phyloP scores from a whole-genome alignment of 2,888 invertebrate species.

The Brassicogethes aeneus region DNA sequence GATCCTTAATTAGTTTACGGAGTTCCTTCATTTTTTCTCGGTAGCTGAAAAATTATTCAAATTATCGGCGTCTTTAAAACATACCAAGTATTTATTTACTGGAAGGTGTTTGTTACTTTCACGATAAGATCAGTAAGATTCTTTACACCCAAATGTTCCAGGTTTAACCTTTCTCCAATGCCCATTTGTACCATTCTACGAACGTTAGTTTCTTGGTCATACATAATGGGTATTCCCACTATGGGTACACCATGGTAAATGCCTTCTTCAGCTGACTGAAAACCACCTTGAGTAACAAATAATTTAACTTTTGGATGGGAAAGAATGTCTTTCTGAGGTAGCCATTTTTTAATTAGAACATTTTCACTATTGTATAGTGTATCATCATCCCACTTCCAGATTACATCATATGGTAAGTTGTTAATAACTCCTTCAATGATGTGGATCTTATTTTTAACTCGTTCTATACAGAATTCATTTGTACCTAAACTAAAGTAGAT shows the following conservation, averaged over 20 bases:
- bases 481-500: constrained; percentile 41
- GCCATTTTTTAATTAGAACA: constrained; percentile 33
- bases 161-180: neutral
- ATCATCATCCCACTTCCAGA: constrained; percentile 40
- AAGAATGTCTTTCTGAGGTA: constrained; percentile 34
- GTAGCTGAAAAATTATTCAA: too few relatives aligned
- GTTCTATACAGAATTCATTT: constrained; percentile 30
- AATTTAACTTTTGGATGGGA: constrained; percentile 26
- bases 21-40: too few relatives aligned
- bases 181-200: neutral
- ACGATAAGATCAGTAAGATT: neutral
- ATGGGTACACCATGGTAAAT: constrained; percentile 14
- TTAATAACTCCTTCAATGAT: constrained; percentile 33
- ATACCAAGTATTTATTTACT: too few relatives aligned
- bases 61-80: too few relatives aligned
- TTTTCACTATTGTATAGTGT: constrained; percentile 31
- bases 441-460: constrained; percentile 28
- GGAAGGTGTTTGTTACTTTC: neutral
- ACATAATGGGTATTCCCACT: constrained; percentile 5
- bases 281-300: constrained; percentile 26
- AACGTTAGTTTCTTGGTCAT: neutral
- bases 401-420: constrained; percentile 36
- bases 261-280: constrained; percentile 5
- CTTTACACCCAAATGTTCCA: neutral
- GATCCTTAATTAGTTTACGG: constrained; percentile 19